Conservation (phyloP, 2,888 invertebrate species). For the Cerceris ruficornis region DNA sequence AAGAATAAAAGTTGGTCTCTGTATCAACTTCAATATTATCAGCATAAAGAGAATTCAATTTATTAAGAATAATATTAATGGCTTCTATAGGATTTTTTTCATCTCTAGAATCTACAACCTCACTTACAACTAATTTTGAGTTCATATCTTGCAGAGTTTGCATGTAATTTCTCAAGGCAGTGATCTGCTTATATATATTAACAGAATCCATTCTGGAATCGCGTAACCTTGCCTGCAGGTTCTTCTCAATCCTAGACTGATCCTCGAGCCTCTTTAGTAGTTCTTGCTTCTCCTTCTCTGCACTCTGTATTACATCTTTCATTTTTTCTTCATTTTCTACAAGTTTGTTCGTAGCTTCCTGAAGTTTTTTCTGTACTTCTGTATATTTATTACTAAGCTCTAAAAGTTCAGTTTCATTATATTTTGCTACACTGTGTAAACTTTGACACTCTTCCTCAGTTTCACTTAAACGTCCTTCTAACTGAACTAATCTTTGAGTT, state of each 20-base stretch:
- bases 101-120: constrained; percentile 62
- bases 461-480: constrained; percentile 73
- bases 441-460: constrained; percentile 78
- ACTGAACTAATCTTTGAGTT: constrained; percentile 69
- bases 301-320: constrained; percentile 68
- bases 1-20: constrained; percentile 60
- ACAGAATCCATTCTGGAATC: constrained; percentile 69
- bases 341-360: constrained; percentile 73
- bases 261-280: constrained; percentile 71
- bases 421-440: constrained; percentile 74
- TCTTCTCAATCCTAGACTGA: constrained; percentile 68
- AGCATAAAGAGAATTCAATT: constrained; percentile 66
- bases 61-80: constrained; percentile 71
- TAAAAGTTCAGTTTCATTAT: constrained; percentile 75
- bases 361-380: constrained; percentile 75
- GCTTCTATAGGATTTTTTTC: constrained; percentile 70
- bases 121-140: constrained; percentile 63
- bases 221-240: constrained; percentile 64
- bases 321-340: constrained; percentile 73
- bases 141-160: constrained; percentile 74
- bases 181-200: constrained; percentile 75
- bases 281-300: constrained; percentile 74
- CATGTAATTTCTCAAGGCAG: constrained; percentile 74
- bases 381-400: constrained; percentile 76
- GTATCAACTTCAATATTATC: constrained; percentile 64